Conservation (phyloP, 35 echinoderm and acorn worm species). For the Nesometra sesokonis region DNA sequence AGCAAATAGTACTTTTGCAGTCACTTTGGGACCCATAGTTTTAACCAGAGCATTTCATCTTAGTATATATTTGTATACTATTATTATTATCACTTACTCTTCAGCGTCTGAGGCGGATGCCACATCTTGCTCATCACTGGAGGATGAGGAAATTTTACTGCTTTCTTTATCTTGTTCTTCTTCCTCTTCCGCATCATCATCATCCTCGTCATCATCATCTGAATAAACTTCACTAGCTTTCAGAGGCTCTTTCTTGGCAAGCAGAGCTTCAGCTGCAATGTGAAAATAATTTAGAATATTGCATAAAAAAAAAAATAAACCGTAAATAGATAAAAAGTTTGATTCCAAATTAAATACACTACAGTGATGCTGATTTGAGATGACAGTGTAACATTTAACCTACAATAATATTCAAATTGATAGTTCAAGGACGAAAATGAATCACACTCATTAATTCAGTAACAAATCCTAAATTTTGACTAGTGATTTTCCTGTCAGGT, state of each 20-base stretch:
- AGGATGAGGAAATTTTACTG: conserved; percentile 10
- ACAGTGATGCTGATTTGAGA: too few relatives aligned
- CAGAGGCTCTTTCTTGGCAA: conserved; percentile 59
- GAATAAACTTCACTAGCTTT: conserved; percentile 96
- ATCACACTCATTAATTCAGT: too few relatives aligned
- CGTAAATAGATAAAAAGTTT: too few relatives aligned
- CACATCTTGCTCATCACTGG: conserved; percentile 31
- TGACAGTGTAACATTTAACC: too few relatives aligned
- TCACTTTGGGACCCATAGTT: too few relatives aligned
- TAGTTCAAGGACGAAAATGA: neutral
- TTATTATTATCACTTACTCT: conserved; percentile 56
- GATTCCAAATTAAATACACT: too few relatives aligned
- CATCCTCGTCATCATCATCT: conserved; percentile 84
- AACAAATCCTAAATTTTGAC: too few relatives aligned
- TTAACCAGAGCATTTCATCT: too few relatives aligned
- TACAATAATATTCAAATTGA: neutral
- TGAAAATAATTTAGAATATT: neutral
- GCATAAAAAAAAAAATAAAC: too few relatives aligned
- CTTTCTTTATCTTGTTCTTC: conserved; percentile 44
- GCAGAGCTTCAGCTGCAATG: conserved; percentile 46
- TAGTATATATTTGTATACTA: too few relatives aligned
- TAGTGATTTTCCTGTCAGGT: too few relatives aligned
- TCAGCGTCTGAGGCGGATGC: conserved; percentile 36
- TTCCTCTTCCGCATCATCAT: conserved; percentile 51
- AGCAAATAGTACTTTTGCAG: neutral